These are phyloP conservation scores for Drosophila funebris DNA, from an alignment of 1,140 invertebrate species.

Conservation along the genomic window DNA sequence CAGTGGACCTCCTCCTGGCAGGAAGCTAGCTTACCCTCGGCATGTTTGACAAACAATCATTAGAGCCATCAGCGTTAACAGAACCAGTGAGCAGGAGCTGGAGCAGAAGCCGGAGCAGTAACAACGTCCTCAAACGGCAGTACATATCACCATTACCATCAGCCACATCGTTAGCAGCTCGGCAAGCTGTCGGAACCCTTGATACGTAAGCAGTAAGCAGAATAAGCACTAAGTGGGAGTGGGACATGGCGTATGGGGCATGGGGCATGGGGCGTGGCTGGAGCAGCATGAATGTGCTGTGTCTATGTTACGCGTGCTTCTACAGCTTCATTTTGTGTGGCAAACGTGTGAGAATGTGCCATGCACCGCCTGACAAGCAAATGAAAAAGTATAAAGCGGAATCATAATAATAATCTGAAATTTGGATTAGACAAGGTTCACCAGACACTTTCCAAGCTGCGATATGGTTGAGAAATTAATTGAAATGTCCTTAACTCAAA, in stretches of 20 bases:
- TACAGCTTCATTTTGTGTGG: constrained; percentile 52
- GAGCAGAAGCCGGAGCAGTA: not conserved
- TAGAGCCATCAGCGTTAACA: constrained; percentile 63
- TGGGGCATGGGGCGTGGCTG: no score
- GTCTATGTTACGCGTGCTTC: constrained; percentile 25
- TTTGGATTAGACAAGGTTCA: not conserved
- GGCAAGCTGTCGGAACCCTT: constrained; percentile 23
- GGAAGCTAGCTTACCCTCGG: constrained; percentile 24
- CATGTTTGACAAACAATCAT: constrained; percentile 79
- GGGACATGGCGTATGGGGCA: not conserved
- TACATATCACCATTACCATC: constrained; percentile 62
- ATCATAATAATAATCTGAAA: constrained; percentile 11
- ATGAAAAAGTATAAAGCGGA: not conserved
- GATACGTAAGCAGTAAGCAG: constrained; percentile 21
- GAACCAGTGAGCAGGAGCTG: not conserved
- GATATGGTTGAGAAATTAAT: not conserved
- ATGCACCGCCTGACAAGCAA: not conserved
- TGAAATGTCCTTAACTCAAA: not conserved
- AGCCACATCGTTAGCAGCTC: constrained; percentile 63
- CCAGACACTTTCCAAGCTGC: not conserved
- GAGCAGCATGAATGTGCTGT: not conserved
- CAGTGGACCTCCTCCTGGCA: not conserved
- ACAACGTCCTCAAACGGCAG: constrained; percentile 34
- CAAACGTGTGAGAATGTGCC: constrained; percentile 33
- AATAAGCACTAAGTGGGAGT: not conserved